Base-by-base conservation (phyloP, 2,888 invertebrate species). In the Tenodera sinensis region DNA sequence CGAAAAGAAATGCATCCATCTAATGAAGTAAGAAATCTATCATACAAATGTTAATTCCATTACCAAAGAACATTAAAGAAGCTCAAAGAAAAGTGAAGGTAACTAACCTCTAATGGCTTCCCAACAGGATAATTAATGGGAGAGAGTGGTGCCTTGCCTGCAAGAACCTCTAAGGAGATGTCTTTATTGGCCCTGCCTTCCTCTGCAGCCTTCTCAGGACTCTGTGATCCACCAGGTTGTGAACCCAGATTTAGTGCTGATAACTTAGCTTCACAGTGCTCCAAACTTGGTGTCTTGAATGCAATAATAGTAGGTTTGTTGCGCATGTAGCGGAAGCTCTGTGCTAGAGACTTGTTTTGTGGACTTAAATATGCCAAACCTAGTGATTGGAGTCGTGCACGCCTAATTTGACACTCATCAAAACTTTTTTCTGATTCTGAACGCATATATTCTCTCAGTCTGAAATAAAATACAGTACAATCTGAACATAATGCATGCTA, bases 261-360 rank as follows among this genome's bases (percentile, higher is more conserved):
- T 14, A 85, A 81, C 42, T 89, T 87, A n/a, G 95, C 94, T 90
- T 97, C 96, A 91, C 95, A 95, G 91, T 96, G 95, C 91, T 97
- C 97, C 89, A 96, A 93, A 93, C 96, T 96, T 2, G 98, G 98
- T 2, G 97, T 97, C 93, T 97, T 97, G 92, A 97, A 97, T 0
- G 97, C 97, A 87, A 98, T 97, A 91, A 98, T 97, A 0, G 97
- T 97, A 0, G 98, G 98, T 92, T 98, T 98, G 91, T 96, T 96
- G 84, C 98, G 93, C 97, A 98, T 97, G 92, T 98, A 98, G 28
- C 97, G 95, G 93, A 98, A 98, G 92, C 97, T 97, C 92, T 97
- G 97, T 0, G 97, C 97, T 90, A 97, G 93, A 0, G 97, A 96
- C 91, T 96, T 96, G 92, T 97, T 96, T 92, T 97, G 97, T 0